Percentiles rank a stretch among this genome's conserved stretches.
Conservation (phyloP, 2,797 vertebrate genomes). For the Channallabes apus region DNA sequence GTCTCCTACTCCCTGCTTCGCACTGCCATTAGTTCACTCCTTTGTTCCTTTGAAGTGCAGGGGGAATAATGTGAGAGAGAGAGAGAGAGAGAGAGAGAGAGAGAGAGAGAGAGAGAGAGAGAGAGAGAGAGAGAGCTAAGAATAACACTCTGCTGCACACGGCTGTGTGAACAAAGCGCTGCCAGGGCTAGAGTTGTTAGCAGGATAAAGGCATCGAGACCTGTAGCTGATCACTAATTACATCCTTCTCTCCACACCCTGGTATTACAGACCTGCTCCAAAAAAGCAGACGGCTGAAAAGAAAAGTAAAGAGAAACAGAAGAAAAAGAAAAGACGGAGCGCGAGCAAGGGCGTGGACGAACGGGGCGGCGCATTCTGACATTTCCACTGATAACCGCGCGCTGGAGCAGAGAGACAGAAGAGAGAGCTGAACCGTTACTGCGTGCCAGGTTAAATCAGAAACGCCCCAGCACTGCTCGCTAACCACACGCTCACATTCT, state of each 20-base stretch:
- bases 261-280: slow-evolving; percentile 53
- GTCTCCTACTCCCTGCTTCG: slow-evolving; percentile 48
- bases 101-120: not conserved
- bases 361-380: slow-evolving; percentile 10
- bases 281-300: not conserved
- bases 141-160: slow-evolving; percentile 29
- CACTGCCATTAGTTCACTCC: slow-evolving; percentile 72
- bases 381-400: slow-evolving; percentile 10
- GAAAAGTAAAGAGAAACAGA: slow-evolving; percentile 2
- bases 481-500: not conserved
- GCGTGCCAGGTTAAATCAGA: slow-evolving; percentile 26
- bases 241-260: slow-evolving; percentile 75
- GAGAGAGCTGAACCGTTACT: slow-evolving; percentile 19
- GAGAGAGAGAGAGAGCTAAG: slow-evolving; percentile 26
- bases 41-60: slow-evolving; percentile 76
- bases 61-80: slow-evolving; percentile 68
- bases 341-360: not conserved
- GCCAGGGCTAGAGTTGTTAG: slow-evolving; percentile 32
- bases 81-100: not conserved
- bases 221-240: slow-evolving; percentile 67
- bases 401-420: not conserved
- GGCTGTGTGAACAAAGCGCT: slow-evolving; percentile 12
- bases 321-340: not conserved
- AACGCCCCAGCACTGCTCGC: not conserved
- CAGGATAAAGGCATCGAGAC: slow-evolving; percentile 40